Evolutionary conservation across 2,113 vertebrate genomes (phyloP).

Genomic region (Microcebus murinus): DNA sequence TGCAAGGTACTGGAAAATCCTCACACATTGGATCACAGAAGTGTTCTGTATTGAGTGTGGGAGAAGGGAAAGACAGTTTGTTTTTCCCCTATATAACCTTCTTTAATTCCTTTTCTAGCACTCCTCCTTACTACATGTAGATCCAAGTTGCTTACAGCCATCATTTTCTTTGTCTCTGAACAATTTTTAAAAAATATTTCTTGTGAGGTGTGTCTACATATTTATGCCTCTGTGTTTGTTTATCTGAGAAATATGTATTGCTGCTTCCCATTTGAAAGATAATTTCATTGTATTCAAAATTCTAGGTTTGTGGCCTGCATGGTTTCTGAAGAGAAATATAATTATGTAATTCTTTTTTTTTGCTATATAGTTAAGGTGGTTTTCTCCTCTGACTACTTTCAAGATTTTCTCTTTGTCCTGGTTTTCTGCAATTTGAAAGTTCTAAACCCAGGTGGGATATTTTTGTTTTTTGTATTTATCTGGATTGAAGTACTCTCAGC

Average conservation of each 20-base stretch:
- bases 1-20: not conserved
- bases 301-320: not conserved
- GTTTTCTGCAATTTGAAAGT: not conserved
- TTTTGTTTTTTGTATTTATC: not conserved
- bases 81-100: not conserved
- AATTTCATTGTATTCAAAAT: not conserved
- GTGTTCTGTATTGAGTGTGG: not conserved
- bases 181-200: not conserved
- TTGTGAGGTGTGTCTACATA: not conserved
- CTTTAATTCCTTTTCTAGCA: not conserved
- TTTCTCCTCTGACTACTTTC: not conserved
- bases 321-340: not conserved
- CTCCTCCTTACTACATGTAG: not conserved
- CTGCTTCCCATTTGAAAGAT: not conserved
- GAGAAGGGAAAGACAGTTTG: not conserved
- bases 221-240: not conserved
- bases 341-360: not conserved
- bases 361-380: not conserved
- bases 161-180: not conserved
- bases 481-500: not conserved
- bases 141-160: not conserved
- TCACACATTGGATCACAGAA: not conserved
- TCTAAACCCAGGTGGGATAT: not conserved
- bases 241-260: not conserved
- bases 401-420: not conserved